Evolutionary conservation across 53 echinoderm and acorn worm species (phyloP).

Genomic region (Stichopus horrens): DNA sequence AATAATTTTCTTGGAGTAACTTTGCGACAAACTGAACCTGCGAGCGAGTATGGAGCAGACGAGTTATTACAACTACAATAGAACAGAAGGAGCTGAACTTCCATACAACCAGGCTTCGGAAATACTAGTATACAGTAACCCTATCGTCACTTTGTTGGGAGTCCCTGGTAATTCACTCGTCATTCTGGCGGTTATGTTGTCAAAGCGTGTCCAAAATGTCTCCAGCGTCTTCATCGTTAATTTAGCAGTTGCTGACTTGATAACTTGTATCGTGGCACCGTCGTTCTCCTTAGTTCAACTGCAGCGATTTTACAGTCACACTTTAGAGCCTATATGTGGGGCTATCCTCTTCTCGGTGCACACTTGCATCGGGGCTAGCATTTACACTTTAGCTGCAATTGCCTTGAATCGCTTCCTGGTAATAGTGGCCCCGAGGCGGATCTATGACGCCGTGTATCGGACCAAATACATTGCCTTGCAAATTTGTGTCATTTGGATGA

Average conservation of each 20-base stretch:
- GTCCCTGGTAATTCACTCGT: conserved; percentile 20
- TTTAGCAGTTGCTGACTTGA: conserved; percentile 23
- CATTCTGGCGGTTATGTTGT: conserved; percentile 7
- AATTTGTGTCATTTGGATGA: conserved; percentile 4
- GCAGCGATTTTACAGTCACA: neutral
- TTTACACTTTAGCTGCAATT: conserved; percentile 16
- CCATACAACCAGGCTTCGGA: neutral
- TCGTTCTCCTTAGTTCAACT: neutral
- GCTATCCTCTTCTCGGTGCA: neutral
- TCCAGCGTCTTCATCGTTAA: conserved; percentile 16
- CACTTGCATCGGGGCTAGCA: conserved; percentile 14
- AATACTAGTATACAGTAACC: neutral
- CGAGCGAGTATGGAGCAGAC: too few relatives aligned
- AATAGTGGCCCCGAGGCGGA: neutral
- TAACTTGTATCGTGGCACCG: conserved; percentile 8
- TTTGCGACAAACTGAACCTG: too few relatives aligned
- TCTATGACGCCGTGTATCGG: neutral
- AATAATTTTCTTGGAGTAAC: too few relatives aligned
- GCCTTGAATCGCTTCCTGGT: conserved; percentile 12
- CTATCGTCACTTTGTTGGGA: neutral
- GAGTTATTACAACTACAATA: too few relatives aligned
- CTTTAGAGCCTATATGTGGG: neutral
- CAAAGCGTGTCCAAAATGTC: conserved; percentile 5
- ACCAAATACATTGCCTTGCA: neutral
- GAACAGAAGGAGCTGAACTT: neutral